These are phyloP conservation scores for Capra hircus DNA, from an alignment of 2,113 vertebrate species.

Conservation along the genomic window DNA sequence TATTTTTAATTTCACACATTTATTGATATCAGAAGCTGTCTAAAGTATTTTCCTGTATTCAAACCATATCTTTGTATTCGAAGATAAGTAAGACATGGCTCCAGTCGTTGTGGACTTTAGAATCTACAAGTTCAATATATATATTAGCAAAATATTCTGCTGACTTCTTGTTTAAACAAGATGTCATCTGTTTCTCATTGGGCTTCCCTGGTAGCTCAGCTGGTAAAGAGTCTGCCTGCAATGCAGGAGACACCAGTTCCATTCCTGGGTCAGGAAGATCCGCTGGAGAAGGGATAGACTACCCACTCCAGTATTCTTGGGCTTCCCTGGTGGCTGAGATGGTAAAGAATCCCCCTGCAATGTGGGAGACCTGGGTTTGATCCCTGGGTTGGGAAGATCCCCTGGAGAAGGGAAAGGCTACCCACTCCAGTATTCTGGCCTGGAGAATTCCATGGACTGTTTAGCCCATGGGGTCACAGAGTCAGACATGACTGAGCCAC, in stretches of 20 bases:
- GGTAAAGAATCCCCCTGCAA: neutral
- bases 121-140: neutral
- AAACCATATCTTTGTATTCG: neutral
- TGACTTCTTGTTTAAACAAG: neutral
- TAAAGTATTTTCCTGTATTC: neutral
- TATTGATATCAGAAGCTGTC: neutral
- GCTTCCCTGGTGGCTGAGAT: neutral
- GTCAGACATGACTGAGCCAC: accelerated
- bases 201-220: neutral
- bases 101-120: neutral
- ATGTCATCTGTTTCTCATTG: neutral
- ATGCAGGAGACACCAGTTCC: accelerated
- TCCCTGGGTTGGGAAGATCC: too few species aligned
- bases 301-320: neutral
- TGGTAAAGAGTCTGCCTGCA: neutral
- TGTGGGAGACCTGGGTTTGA: neutral
- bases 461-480: neutral
- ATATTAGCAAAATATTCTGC: neutral
- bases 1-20: neutral
- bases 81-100: neutral
- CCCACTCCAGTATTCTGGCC: neutral
- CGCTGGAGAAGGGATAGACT: neutral
- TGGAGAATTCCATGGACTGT: neutral
- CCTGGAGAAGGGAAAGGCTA: neutral
- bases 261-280: neutral